A percentile compares a stretch with the other conserved stretches of the same genome.
These are phyloP conservation scores for Tetraneura akinire DNA, from an alignment of 1,140 invertebrate genomes.

Conservation along the genomic window DNA sequence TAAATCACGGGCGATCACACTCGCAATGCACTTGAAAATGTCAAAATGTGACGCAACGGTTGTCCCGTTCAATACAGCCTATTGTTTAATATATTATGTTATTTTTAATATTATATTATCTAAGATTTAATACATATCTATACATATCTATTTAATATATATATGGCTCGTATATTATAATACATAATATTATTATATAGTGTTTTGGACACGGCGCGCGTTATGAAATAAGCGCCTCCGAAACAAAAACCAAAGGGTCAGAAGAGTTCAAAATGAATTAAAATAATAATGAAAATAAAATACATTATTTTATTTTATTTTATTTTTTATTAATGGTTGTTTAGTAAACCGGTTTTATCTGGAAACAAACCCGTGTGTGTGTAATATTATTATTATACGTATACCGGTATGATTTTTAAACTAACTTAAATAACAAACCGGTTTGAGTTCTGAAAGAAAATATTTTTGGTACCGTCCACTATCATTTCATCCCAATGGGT, in stretches of 20 bases:
- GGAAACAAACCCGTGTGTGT: constrained; percentile 31
- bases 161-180: no score
- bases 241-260: constrained; percentile 42
- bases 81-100: no score
- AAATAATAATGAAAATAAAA: constrained; percentile 49
- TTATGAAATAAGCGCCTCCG: constrained; percentile 2
- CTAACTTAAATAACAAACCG: constrained; percentile 65
- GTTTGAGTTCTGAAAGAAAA: constrained; percentile 46
- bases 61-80: no score
- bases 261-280: constrained; percentile 44
- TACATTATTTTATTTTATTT: constrained; percentile 29
- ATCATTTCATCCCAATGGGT: constrained; percentile 3
- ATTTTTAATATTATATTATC: no score
- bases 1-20: no score
- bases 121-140: no score
- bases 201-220: neutral
- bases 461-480: constrained; percentile 53
- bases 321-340: constrained; percentile 46
- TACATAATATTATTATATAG: no score
- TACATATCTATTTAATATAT: no score
- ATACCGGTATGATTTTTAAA: constrained; percentile 57
- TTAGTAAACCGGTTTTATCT: constrained; percentile 42
- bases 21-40: no score
- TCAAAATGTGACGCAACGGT: no score
- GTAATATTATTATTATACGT: neutral